These are phyloP conservation scores for Mormyrops boulengeri DNA, from an alignment of 2,797 vertebrate genomes.

Conservation along the genomic window DNA sequence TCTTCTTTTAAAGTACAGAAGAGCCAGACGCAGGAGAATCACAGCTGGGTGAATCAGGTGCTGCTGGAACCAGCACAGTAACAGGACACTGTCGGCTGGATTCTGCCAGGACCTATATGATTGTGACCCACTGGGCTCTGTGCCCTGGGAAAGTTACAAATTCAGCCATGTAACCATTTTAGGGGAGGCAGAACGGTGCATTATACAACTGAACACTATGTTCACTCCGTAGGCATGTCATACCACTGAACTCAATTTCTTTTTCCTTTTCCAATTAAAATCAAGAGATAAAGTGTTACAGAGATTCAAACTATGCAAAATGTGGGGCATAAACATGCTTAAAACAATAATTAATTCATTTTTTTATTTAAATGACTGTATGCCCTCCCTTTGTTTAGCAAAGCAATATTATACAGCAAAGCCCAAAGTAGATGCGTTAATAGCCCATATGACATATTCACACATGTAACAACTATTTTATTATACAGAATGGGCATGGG, in stretches of 20 bases:
- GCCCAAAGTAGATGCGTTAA: background rate
- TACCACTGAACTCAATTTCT: background rate
- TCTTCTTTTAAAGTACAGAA: background rate
- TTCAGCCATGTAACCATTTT: background rate
- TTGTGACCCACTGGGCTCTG: background rate
- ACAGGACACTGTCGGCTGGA: background rate
- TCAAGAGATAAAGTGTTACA: background rate
- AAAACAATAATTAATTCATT: background rate
- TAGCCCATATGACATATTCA: background rate
- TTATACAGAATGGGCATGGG: too few species aligned
- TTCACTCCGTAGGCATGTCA: background rate
- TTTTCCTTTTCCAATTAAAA: background rate
- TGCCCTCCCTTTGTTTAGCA: background rate
- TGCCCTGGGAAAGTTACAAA: background rate
- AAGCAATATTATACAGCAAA: background rate
- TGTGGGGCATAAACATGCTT: background rate
- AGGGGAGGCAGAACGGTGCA: background rate
- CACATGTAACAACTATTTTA: background rate
- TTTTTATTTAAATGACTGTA: background rate
- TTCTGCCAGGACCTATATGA: background rate
- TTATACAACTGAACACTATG: background rate
- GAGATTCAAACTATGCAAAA: background rate
- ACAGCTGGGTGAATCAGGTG: background rate
- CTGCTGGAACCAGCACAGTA: background rate
- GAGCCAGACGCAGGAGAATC: background rate